A percentile compares a stretch with the other conserved stretches of the same genome.
Evolutionary conservation across 2,888 invertebrate species (phyloP).

Genomic region (Idaea dimidiata): DNA sequence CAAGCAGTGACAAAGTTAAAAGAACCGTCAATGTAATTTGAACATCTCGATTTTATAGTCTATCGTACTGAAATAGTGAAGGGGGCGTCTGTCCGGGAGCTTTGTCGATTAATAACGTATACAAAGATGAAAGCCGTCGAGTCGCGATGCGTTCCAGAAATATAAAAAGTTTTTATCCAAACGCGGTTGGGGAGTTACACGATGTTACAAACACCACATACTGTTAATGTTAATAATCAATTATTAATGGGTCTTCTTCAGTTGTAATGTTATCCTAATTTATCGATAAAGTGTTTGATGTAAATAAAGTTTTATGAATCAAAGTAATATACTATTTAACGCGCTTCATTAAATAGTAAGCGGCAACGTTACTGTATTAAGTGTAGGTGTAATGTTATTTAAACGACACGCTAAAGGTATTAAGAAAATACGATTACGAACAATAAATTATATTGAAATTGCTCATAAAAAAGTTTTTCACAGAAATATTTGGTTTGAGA

Average conservation of each 20-base stretch:
- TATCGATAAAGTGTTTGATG: background rate
- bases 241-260: slow-evolving; percentile 13
- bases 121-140: slow-evolving; percentile 76
- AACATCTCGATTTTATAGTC: slow-evolving; percentile 22
- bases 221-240: slow-evolving; percentile 16
- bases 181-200: slow-evolving; percentile 68
- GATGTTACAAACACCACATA: slow-evolving; percentile 43
- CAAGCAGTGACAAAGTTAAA: background rate
- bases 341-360: too few relatives aligned
- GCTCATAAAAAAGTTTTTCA: background rate
- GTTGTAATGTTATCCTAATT: background rate
- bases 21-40: slow-evolving; percentile 34
- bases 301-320: background rate
- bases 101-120: slow-evolving; percentile 77
- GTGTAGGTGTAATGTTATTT: too few relatives aligned
- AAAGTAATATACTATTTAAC: too few relatives aligned
- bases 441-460: background rate
- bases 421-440: background rate
- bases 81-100: slow-evolving; percentile 64
- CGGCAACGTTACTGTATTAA: too few relatives aligned
- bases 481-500: background rate
- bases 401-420: too few relatives aligned
- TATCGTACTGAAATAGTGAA: slow-evolving; percentile 34
- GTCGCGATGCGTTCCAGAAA: slow-evolving; percentile 75
- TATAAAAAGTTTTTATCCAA: slow-evolving; percentile 69